Evolutionary conservation across 2,113 vertebrate species (phyloP).

Genomic region (Orthonyx spaldingii): DNA sequence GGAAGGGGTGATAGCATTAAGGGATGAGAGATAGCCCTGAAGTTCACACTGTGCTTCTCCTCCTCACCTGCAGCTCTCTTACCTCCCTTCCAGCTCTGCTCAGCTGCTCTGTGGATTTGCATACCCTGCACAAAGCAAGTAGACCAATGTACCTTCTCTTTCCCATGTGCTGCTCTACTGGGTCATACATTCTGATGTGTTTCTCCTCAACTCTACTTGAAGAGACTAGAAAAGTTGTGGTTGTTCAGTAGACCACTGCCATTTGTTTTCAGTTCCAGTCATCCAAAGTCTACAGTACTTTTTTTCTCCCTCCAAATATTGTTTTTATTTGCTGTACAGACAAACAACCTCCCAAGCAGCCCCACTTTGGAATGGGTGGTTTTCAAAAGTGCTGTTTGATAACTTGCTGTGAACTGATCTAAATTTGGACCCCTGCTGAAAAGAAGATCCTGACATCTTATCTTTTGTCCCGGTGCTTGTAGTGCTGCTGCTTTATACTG

Average conservation of each 20-base stretch:
- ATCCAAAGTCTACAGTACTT: not conserved
- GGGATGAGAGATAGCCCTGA: not conserved
- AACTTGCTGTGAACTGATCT: not conserved
- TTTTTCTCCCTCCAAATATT: not conserved
- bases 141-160: not conserved
- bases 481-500: not conserved
- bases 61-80: not conserved
- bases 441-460: not conserved
- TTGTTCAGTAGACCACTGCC: not conserved
- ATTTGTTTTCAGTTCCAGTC: not conserved
- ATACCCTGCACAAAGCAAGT: not conserved
- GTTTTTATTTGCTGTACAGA: not conserved
- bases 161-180: not conserved
- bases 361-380: not conserved
- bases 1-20: fast-evolving
- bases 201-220: not conserved
- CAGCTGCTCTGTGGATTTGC: not conserved
- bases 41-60: not conserved
- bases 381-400: not conserved
- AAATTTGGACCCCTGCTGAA: not conserved
- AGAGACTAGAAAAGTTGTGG: not conserved
- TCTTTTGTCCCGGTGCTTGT: not conserved
- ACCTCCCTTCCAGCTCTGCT: not conserved
- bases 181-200: fast-evolving
- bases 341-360: not conserved